These are phyloP conservation scores for Acleris holmiana DNA, from an alignment of 2,888 invertebrate genomes.

Conservation along the genomic window DNA sequence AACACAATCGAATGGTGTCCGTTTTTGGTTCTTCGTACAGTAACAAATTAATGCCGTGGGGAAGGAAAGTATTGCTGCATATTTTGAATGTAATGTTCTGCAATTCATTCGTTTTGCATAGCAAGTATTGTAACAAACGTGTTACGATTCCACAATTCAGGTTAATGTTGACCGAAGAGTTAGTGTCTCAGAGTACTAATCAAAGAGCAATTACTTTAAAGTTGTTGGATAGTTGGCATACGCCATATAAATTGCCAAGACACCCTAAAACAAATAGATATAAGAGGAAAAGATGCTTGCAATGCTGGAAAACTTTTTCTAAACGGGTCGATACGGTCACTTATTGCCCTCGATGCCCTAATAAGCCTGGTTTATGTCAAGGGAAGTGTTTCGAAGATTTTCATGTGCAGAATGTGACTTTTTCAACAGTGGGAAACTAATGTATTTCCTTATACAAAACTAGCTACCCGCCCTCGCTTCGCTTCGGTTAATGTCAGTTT, in stretches of 20 bases:
- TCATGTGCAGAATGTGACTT: background rate
- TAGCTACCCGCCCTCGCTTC: too few relatives aligned
- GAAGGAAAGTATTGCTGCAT: conserved; percentile 20
- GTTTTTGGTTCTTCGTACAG: conserved; percentile 18
- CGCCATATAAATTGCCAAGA: background rate
- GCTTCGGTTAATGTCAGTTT: too few relatives aligned
- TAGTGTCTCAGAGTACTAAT: conserved; percentile 21
- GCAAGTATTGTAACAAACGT: conserved; percentile 6
- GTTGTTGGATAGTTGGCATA: background rate
- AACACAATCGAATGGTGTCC: conserved; percentile 20
- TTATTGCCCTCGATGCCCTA: conserved; percentile 32
- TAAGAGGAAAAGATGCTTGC: background rate
- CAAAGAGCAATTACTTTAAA: background rate
- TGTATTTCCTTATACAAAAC: too few relatives aligned
- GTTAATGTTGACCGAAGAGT: conserved; percentile 9
- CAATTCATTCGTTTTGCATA: conserved; percentile 22
- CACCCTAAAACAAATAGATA: background rate
- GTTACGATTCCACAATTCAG: conserved; percentile 18
- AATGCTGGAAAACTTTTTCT: conserved; percentile 5
- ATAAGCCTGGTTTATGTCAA: conserved; percentile 21
- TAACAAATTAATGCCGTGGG: conserved; percentile 13
- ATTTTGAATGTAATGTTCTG: conserved; percentile 32
- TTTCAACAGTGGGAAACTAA: too few relatives aligned
- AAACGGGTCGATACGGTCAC: conserved; percentile 28
- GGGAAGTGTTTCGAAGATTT: conserved; percentile 30